Conservation (phyloP, 2,888 invertebrate species). For the Cheilosia urbana region DNA sequence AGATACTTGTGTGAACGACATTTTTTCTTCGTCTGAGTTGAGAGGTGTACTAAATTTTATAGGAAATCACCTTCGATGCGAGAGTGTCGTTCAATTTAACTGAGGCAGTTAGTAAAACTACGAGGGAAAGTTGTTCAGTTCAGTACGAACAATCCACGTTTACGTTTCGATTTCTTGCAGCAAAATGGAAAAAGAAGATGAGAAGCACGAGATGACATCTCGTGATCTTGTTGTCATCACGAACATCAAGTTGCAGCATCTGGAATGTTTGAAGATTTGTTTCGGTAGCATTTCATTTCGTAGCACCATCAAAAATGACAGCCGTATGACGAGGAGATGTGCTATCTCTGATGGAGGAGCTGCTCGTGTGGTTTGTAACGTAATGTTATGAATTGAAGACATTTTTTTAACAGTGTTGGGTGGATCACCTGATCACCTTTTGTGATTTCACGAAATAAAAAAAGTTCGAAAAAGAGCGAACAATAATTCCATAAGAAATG, state of each 20-base stretch:
- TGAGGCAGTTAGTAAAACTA: not conserved
- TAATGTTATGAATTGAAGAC: not conserved
- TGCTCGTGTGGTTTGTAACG: not conserved
- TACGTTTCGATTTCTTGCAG: not conserved
- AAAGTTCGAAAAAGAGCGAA: no score
- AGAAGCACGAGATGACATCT: slow-evolving; percentile 9
- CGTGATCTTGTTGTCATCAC: slow-evolving; percentile 29
- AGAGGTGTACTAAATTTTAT: slow-evolving; percentile 1
- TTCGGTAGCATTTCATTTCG: not conserved
- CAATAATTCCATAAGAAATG: no score
- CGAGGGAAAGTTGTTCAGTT: slow-evolving; percentile 30
- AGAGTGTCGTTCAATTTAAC: not conserved
- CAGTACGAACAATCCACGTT: slow-evolving; percentile 39
- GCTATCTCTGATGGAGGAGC: not conserved
- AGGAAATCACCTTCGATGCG: slow-evolving; percentile 15
- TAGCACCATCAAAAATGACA: not conserved
- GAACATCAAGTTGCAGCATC: slow-evolving; percentile 14
- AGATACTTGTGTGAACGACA: slow-evolving; percentile 56
- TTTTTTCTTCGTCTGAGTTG: not conserved
- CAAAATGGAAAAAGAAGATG: slow-evolving; percentile 7
- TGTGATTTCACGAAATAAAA: no score
- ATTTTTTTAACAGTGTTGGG: no score
- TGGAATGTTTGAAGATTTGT: not conserved
- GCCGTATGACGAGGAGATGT: not conserved
- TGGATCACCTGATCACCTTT: no score